Base-by-base conservation (phyloP, 2,888 invertebrate species). In the Aplocera efformata region DNA sequence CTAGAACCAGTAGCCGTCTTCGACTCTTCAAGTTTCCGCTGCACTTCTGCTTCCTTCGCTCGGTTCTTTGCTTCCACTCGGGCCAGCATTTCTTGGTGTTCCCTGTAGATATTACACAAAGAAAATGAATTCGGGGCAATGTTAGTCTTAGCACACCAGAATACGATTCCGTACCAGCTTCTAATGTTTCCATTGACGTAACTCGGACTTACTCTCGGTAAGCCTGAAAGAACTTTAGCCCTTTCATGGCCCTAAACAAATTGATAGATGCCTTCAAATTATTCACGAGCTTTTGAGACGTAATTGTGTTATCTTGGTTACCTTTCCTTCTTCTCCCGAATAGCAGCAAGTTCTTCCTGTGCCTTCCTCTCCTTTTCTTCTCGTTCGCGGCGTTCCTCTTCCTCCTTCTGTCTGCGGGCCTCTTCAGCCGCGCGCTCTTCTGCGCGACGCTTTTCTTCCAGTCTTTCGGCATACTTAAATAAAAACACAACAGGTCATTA, bases 31-130 rank as follows among this genome's bases (percentile, higher is more conserved):
- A 92, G 73, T 57, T 91, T 92, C 2, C 91, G 89, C 31, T 92
- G 92, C 0, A 93, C 90, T 53, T 94, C 94, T 5, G 93, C 94
- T 45, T 95, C 94, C 56, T 91, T 92, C 8, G 91, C 92, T 25
- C 92, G 88, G 1, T 89, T 90, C 53, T 91, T 92, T 8, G 92
- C 92, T 3, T 92, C 91, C 0, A 88, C 85, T 32, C 91, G 90
- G 23, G 93, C 92, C 26, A 92, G 68, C 84, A 91, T 91, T 43
- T 93, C 93, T 53, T 90, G 79, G 69, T 91, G 91, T 72, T 91
- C 94, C 70, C 86, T 92, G 74, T 13, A 10, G 25, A 11, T 33
- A 34, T 10, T n/a, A n/a, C n/a, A n/a, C n/a, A n/a, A n/a, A n/a
- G n/a, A n/a, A n/a, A n/a, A n/a, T n/a, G n/a, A n/a, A n/a, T n/a